Conservation (phyloP, 2,888 invertebrate species). For the Coleophora flavipennella region DNA sequence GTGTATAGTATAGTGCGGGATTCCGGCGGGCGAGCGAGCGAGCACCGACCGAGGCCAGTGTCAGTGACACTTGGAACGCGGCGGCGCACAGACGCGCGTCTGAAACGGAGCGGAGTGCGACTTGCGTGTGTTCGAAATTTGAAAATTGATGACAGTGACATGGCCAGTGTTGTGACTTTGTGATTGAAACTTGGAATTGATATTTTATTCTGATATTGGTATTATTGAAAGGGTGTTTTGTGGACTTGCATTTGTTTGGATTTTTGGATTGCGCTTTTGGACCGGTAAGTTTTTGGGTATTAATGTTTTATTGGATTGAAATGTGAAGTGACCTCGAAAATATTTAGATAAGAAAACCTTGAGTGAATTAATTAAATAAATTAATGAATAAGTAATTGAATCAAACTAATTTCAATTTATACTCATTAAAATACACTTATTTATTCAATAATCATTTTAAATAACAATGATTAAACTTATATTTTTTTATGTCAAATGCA, state of each 20-base stretch:
- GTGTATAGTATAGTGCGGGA: conserved; percentile 32
- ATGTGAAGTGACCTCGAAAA: no score
- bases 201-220: neutral
- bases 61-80: conserved; percentile 62
- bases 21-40: conserved; percentile 35
- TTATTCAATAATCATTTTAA: no score
- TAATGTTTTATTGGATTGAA: neutral
- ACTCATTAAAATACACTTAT: no score
- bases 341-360: no score
- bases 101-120: conserved; percentile 30
- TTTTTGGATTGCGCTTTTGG: conserved; percentile 69
- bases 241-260: conserved; percentile 30
- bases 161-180: conserved; percentile 36
- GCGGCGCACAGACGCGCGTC: conserved; percentile 33
- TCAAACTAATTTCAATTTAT: no score
- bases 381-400: no score
- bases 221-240: conserved; percentile 19
- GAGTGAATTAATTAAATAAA: no score
- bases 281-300: conserved; percentile 37
- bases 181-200: conserved; percentile 3
- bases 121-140: conserved; percentile 34
- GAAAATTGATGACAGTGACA: conserved; percentile 54
- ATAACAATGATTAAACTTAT: no score
- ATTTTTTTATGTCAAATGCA: no score
- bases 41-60: conserved; percentile 31